Conservation (phyloP, 35 echinoderm and acorn worm genomes). For the Acanthaster planci region DNA sequence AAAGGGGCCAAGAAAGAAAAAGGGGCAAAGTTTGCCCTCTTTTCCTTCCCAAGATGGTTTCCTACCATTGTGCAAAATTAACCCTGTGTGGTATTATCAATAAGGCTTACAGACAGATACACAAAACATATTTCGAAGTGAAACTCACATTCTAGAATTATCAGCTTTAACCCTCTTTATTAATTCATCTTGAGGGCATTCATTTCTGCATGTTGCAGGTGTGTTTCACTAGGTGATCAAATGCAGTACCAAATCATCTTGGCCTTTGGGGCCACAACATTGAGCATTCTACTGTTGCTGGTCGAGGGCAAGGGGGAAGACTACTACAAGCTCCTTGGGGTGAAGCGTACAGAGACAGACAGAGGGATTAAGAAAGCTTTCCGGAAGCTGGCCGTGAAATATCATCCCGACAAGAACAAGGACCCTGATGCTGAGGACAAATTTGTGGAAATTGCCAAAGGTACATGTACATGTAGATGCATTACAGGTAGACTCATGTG, state of each 20-base stretch:
- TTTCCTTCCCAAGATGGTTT: too few species aligned
- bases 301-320: constrained; percentile 42
- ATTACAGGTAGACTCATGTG: too few species aligned
- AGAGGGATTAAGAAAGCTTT: constrained; percentile 93
- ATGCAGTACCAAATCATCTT: constrained; percentile 19
- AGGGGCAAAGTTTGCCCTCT: too few species aligned
- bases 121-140: too few species aligned
- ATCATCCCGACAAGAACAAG: constrained; percentile 98
- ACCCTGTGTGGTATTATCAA: too few species aligned
- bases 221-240: neutral
- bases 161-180: too few species aligned
- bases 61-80: too few species aligned
- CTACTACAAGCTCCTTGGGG: constrained; percentile 82
- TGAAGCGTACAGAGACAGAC: constrained; percentile 62
- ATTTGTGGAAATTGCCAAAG: constrained; percentile 97
- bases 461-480: constrained; percentile 33
- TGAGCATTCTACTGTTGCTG: neutral
- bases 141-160: too few species aligned
- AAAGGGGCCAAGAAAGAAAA: too few species aligned
- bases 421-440: constrained; percentile 91
- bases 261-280: neutral
- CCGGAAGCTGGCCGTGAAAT: constrained; percentile 84
- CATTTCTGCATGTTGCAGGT: too few species aligned
- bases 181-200: too few species aligned
- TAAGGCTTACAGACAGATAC: too few species aligned